Base-by-base conservation (phyloP, 2,797 vertebrate genomes). In the Clamator glandarius region DNA sequence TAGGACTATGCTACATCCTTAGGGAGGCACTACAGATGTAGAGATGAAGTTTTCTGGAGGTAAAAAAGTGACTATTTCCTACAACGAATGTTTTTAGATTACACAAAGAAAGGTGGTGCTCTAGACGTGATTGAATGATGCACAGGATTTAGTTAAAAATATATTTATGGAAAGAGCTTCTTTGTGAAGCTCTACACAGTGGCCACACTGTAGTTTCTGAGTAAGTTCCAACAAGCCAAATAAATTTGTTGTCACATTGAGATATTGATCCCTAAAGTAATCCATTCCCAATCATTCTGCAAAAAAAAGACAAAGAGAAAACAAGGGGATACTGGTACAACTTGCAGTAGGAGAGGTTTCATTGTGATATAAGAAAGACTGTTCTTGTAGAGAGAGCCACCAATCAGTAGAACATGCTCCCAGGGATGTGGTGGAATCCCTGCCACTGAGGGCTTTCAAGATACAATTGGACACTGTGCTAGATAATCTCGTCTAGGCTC, bases 1-100 rank as follows among this genome's bases (percentile, higher is more conserved):
- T 26, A 29, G 12, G 35, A 25, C 4, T 28, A 24, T 29, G 4
- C 19, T 19, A 16, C 0, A 0, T 39, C 24, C 25, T 57, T 52
- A 57, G 29, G 48, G 31, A 15, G 8, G 29, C 8, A 23, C 5
- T 42, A 46, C 13, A 67, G 10, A 24, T 8, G 8, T 36, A 67
- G 23, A 39, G 9, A 41, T 35, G 11, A 46, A 79, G 6, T 6
- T 59, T 86, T 79, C 25, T 61, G 21, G 28, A 55, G 13, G 11
- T 16, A n/a, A 26, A 16, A 55, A 35, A 39, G 18, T 35, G 41
- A 11, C 3, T 11, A 15, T 12, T 51, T 70, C 48, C 46, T 76
- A 23, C 18, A 66, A 29, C 10, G 66, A n/a, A 29, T 23, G 12
- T 5, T 57, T 72, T 24, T 25, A 15, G 7, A 23, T 11, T 51